Evolutionary conservation across 2,888 invertebrate genomes (phyloP), one percentile per base, ranked within the genome.

Genomic region (Temnothorax rugatulus): DNA sequence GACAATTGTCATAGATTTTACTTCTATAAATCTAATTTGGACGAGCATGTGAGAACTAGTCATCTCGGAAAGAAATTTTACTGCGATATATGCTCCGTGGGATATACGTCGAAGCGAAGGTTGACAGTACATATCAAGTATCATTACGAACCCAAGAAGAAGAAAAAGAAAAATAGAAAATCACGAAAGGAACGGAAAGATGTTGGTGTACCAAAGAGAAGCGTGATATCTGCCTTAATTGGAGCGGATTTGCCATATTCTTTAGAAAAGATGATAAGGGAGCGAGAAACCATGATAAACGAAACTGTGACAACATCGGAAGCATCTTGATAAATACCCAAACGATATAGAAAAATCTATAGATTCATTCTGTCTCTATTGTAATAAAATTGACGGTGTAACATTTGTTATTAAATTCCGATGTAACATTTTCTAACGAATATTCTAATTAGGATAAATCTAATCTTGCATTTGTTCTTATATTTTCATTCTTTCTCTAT

Each of bases 21-120:
- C 92, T 94, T 95, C 7, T 95, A 95, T 85, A 95, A 95, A 87
- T 95, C 95, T 61, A 97, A 96, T 94, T 94, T 97, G 29, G 95
- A 95, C 2, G 95, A 95, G 79, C 97, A 97, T 87, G 95, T 96
- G 82, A 89, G 94, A 81, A 94, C 94, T 2, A 95, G 94, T 52
- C 97, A 97, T 90, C 91, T 95, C 25, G 95, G 95, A 2, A 89
- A 95, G 5, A 95, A 93, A 59, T 96, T 95, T 47, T 74, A 87
- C 1, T 94, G 94, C 34, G 93, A 94, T 38, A 86, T 91, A 44
- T 94, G 94, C 41, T 86, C 88, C 25, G 4, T 29, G 18, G 85
- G 84, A 68, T 44, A 92, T 41, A 71, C 82, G 0, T 47, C 88
- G 0, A 93, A 94, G 81, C 64, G 69, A n/a, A 90, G 64, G 73